Base-by-base conservation (phyloP, 2,113 vertebrate species). In the Dascyllus trimaculatus region DNA sequence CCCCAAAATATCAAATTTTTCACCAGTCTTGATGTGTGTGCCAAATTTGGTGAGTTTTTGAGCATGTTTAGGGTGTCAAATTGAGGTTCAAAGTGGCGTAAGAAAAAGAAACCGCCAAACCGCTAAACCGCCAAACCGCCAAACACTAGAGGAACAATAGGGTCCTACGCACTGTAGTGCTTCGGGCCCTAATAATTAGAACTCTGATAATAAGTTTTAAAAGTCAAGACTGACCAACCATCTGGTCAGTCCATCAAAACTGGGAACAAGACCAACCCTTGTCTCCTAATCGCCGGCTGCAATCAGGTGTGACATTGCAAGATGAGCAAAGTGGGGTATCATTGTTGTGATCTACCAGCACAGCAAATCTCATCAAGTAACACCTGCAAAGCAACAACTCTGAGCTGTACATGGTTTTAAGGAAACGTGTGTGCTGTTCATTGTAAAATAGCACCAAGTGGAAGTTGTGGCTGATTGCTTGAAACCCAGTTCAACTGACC, bases 241-340 rank as follows among this genome's bases (percentile, higher is more conserved):
- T 76, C 53, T 35, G 63, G 22, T 58, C 49, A 59, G 62, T 65
- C 51, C 35, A 26, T 78, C 66, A 54, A 46, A 80, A 62, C 59
- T 29, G 29, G 61, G 32, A 82, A 60, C 45, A 66, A 71, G 67
- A 78, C 59, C 71, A 49, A 40, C 38, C 24, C 63, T 49, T 45
- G 51, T 83, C 48, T 62, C 62, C 29, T 61, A 54, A 66, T 74
- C 45, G 40, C 35, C 8, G 1, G 38, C 75, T 48, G 58, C 46
- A 71, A 60, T 86, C 85, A 79, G 64, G 71, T 70, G 32, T 60
- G 77, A 80, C 76, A 65, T 57, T 72, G 80, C 22, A 40, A 66
- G 48, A 75, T 54, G 29, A 71, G 61, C 38, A 74, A 68, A 72
- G 54, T 46, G 15, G 48, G 49, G 60, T 51, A 59, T 66, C 32